These are phyloP conservation scores for Noctuana brunneofusca DNA, from an alignment of 2,888 invertebrate genomes.

Conservation along the genomic window DNA sequence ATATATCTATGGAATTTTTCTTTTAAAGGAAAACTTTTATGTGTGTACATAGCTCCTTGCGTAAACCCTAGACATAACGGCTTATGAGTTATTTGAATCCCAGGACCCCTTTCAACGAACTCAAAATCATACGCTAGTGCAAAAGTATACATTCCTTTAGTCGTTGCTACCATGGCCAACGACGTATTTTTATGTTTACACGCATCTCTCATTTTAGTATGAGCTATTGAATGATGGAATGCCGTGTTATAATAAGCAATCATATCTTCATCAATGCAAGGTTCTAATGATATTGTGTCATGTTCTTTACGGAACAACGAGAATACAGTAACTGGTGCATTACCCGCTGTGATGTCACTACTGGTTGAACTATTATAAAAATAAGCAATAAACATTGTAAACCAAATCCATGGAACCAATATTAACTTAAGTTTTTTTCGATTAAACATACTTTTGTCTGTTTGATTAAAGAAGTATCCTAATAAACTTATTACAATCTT, in stretches of 20 bases:
- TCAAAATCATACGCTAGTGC: neutral
- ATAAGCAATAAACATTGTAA: neutral
- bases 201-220: no score
- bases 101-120: neutral
- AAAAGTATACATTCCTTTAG: conserved; percentile 4
- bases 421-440: neutral
- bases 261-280: no score
- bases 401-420: conserved; percentile 9
- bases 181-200: neutral
- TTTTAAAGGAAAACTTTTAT: neutral
- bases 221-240: no score
- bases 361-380: neutral
- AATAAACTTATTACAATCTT: neutral
- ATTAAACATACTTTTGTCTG: neutral
- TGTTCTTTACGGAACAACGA: no score
- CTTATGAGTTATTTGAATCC: neutral
- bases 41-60: neutral
- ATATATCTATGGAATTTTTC: neutral
- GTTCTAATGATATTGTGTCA: no score
- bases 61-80: neutral
- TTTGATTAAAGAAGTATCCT: neutral
- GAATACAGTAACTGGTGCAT: neutral
- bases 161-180: neutral
- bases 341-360: neutral
- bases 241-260: no score